Percentiles rank a stretch among this genome's conserved stretches.
phyloP scores from a whole-genome alignment of 2,113 vertebrate species.

The Lanius ludovicianus region DNA sequence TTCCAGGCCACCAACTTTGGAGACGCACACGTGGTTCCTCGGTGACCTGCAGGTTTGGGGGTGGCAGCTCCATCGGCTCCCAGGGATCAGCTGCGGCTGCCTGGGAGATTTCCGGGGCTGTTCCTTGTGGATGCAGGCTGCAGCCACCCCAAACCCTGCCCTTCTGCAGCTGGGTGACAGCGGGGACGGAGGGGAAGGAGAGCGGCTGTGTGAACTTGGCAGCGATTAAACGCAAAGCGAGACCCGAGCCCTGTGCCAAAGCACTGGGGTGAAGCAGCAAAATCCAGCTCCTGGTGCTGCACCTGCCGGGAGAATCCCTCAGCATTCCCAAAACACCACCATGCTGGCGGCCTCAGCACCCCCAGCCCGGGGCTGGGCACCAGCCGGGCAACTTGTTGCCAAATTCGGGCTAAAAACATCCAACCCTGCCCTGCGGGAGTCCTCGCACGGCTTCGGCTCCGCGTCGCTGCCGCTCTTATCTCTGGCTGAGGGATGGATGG shows the following conservation, averaged over 20 bases:
- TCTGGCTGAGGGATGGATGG: not conserved
- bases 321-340: rapidly evolving
- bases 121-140: not conserved
- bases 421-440: rapidly evolving
- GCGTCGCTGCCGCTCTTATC: not conserved
- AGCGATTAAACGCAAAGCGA: rapidly evolving
- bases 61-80: not conserved
- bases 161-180: not conserved
- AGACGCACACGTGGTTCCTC: not conserved
- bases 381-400: not conserved
- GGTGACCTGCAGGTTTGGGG: not conserved
- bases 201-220: rapidly evolving
- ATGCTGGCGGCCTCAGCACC: rapidly evolving
- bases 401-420: not conserved
- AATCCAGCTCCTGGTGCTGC: not conserved
- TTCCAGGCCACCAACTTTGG: conserved; percentile 7
- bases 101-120: not conserved
- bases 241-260: not conserved
- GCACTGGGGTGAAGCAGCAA: not conserved
- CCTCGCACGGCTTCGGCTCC: rapidly evolving
- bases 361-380: rapidly evolving
- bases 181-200: not conserved
- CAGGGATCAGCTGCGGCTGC: rapidly evolving
- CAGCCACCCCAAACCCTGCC: not conserved
- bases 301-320: not conserved